Evolutionary conservation across 2,113 vertebrate genomes (phyloP).

Genomic region (Origma solitaria): DNA sequence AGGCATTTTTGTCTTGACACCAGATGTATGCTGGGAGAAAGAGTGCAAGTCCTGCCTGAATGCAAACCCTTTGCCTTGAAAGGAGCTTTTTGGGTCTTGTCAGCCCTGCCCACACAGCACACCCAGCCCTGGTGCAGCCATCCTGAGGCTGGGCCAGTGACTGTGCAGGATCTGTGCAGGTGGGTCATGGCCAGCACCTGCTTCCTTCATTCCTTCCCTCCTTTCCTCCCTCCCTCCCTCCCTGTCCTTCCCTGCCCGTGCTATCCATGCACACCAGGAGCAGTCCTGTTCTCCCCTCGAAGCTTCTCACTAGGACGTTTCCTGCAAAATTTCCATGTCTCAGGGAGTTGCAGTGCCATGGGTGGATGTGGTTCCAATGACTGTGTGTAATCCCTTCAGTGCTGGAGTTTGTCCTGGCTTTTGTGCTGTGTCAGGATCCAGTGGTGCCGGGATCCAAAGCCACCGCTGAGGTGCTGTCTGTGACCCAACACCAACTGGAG

Average conservation of each 20-base stretch:
- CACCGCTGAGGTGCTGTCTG: neutral
- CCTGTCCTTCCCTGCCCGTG: neutral
- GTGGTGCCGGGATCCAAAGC: neutral
- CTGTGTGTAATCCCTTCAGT: neutral
- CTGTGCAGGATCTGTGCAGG: rapidly evolving
- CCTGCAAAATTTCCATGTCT: rapidly evolving
- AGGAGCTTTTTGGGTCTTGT: neutral
- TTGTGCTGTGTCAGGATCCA: neutral
- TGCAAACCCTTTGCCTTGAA: neutral
- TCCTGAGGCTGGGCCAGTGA: neutral
- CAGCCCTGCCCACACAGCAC: neutral
- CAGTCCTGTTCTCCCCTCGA: neutral
- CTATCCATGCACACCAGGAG: neutral
- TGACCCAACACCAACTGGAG: neutral
- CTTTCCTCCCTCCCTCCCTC: rapidly evolving
- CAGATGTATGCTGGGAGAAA: neutral
- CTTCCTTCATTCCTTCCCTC: neutral
- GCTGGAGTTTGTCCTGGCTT: neutral
- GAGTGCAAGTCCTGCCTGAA: neutral
- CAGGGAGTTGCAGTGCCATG: rapidly evolving
- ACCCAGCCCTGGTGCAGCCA: rapidly evolving
- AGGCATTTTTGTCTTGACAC: neutral
- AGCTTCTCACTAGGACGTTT: rapidly evolving
- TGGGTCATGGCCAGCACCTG: neutral
- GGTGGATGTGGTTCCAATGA: rapidly evolving